These are phyloP conservation scores for Eremophila alpestris DNA, from an alignment of 2,797 vertebrate genomes.

Conservation along the genomic window DNA sequence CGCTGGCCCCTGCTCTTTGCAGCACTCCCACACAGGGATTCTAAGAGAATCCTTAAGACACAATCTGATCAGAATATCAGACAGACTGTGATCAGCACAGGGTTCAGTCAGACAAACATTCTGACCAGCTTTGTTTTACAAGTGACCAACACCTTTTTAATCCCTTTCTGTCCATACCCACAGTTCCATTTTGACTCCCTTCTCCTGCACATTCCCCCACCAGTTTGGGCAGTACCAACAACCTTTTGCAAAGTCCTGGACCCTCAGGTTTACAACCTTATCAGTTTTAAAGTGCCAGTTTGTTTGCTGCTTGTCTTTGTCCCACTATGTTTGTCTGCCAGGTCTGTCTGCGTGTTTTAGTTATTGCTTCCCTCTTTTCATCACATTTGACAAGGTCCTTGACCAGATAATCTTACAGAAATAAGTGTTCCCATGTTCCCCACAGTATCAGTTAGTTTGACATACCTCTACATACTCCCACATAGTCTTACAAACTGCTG, in stretches of 20 bases:
- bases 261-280: background rate
- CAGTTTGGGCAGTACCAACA: background rate
- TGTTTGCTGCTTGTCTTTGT: background rate
- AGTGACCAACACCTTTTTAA: background rate
- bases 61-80: background rate
- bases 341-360: background rate
- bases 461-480: background rate
- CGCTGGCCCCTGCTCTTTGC: background rate
- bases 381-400: background rate
- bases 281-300: background rate
- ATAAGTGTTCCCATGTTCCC: background rate
- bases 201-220: background rate
- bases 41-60: background rate
- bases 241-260: background rate
- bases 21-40: background rate
- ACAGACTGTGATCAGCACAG: background rate
- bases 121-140: background rate
- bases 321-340: background rate
- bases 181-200: background rate
- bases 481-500: background rate
- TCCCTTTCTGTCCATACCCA: background rate
- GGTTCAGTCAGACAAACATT: background rate
- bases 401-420: background rate
- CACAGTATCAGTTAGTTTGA: background rate
- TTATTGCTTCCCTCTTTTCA: background rate